phyloP scores from a whole-genome alignment of 2,888 invertebrate species.

The Punctoribates punctum region DNA sequence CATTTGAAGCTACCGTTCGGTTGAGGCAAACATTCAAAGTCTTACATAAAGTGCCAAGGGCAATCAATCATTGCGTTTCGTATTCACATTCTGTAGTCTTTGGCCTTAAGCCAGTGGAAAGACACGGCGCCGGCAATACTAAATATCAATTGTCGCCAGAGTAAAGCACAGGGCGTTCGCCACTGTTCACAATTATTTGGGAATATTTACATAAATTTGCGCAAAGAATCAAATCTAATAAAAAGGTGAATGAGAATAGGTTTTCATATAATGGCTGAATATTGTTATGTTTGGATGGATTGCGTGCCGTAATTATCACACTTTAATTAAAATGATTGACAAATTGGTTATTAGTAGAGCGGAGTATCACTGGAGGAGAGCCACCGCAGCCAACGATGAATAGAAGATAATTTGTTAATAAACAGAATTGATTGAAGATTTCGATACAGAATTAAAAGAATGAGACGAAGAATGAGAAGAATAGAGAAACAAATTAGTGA shows the following conservation, averaged over 20 bases:
- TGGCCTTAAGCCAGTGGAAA: slow-evolving; percentile 10
- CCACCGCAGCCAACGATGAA: neutral
- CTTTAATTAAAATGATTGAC: slow-evolving; percentile 39
- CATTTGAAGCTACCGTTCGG: slow-evolving; percentile 1
- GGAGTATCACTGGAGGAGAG: neutral
- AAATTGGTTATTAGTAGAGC: slow-evolving; percentile 35
- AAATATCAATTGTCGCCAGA: slow-evolving; percentile 33
- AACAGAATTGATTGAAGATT: slow-evolving; percentile 37
- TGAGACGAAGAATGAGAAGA: slow-evolving; percentile 6
- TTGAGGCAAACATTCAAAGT: slow-evolving; percentile 8
- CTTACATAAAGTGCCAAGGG: slow-evolving; percentile 13
- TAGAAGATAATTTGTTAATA: slow-evolving; percentile 38
- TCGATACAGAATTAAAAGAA: slow-evolving; percentile 16
- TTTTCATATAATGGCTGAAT: no score
- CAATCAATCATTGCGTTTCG: slow-evolving; percentile 30
- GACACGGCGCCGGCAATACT: slow-evolving; percentile 26
- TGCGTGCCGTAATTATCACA: slow-evolving; percentile 33
- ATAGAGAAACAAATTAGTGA: slow-evolving; percentile 22
- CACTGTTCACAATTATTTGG: neutral
- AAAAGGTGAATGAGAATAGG: neutral
- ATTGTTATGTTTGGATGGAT: slow-evolving; percentile 11
- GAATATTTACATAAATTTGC: neutral
- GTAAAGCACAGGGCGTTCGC: neutral
- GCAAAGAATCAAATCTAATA: neutral
- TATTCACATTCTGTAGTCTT: slow-evolving; percentile 25